Conservation (phyloP, 2,888 invertebrate genomes). For the Parasteatoda lunata region DNA sequence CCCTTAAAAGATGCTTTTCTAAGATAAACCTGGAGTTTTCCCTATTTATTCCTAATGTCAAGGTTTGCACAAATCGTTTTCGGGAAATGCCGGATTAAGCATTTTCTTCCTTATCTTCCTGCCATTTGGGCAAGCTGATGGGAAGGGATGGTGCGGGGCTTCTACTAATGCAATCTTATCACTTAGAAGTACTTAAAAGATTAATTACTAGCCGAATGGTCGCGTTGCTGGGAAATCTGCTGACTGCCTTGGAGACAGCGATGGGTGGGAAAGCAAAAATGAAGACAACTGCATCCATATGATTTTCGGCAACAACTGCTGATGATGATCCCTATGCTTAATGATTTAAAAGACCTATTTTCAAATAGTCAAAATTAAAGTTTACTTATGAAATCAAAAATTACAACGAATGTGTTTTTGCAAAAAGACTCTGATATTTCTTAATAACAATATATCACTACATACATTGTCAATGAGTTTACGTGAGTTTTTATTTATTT, state of each 20-base stretch:
- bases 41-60: conserved; percentile 7
- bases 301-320: too few relatives aligned
- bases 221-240: conserved; percentile 37
- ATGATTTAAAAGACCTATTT: too few relatives aligned
- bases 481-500: too few relatives aligned
- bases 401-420: too few relatives aligned
- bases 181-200: conserved; percentile 45
- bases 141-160: neutral
- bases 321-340: too few relatives aligned
- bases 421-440: too few relatives aligned
- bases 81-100: conserved; percentile 26
- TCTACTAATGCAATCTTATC: conserved; percentile 39
- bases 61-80: conserved; percentile 28
- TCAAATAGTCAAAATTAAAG: too few relatives aligned
- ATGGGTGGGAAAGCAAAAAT: neutral
- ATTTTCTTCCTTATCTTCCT: conserved; percentile 5
- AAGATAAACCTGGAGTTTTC: neutral
- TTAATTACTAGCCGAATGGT: conserved; percentile 33
- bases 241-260: conserved; percentile 21
- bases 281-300: too few relatives aligned
- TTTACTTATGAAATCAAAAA: too few relatives aligned
- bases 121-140: conserved; percentile 24
- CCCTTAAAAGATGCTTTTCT: neutral
- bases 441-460: too few relatives aligned
- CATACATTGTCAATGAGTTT: too few relatives aligned